A percentile compares a stretch with the other conserved stretches of the same genome.
Conservation (phyloP, 2,113 vertebrate species). For the Sitta europaea region DNA sequence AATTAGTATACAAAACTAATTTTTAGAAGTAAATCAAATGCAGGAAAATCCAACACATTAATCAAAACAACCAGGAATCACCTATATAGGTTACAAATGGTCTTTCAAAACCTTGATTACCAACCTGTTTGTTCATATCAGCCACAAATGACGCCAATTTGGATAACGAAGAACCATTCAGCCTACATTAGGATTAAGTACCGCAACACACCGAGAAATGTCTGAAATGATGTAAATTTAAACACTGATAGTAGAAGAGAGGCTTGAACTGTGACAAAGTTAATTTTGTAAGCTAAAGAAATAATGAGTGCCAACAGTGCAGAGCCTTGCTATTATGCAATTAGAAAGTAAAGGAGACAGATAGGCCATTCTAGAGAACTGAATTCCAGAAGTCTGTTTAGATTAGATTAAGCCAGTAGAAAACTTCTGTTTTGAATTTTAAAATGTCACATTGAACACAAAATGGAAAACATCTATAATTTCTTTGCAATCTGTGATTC, state of each 20-base stretch:
- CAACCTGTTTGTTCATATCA: rapidly evolving
- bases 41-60: neutral
- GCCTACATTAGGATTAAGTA: neutral
- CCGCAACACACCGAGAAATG: neutral
- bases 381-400: neutral
- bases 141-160: neutral
- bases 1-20: neutral
- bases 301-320: neutral
- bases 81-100: neutral
- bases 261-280: neutral
- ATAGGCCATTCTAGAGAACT: neutral
- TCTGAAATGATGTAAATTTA: neutral
- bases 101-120: neutral
- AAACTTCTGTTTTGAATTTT: neutral
- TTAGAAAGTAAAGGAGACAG: neutral
- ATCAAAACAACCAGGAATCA: neutral
- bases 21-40: neutral
- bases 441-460: neutral
- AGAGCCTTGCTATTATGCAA: neutral
- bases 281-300: neutral
- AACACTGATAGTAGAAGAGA: neutral
- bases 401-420: neutral
- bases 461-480: neutral
- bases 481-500: neutral
- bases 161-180: neutral